Conservation (phyloP, 2,797 vertebrate species). For the Manis crassicaudata region DNA sequence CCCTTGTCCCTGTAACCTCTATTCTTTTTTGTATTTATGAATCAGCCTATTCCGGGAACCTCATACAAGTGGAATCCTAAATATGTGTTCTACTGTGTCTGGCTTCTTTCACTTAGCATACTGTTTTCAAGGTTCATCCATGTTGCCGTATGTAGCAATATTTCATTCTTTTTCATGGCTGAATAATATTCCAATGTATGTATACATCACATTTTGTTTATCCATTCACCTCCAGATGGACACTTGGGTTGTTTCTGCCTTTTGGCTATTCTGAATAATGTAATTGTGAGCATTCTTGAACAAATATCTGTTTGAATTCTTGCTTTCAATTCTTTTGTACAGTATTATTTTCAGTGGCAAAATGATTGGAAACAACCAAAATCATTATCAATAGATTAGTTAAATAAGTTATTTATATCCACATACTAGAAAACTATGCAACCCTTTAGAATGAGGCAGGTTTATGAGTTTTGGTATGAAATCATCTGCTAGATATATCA, state of each 20-base stretch:
- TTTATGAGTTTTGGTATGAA: neutral
- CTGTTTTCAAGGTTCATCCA: neutral
- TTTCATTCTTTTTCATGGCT: neutral
- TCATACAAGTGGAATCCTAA: neutral
- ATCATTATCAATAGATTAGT: neutral
- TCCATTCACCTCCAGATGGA: neutral
- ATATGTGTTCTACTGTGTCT: neutral
- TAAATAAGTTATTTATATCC: neutral
- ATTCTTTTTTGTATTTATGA: neutral
- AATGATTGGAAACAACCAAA: neutral
- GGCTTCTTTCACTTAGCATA: neutral
- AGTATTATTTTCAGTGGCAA: neutral
- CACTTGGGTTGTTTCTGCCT: neutral
- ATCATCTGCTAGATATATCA: neutral
- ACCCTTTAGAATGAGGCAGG: neutral
- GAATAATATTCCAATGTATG: neutral
- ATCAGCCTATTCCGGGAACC: neutral
- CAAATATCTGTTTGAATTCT: neutral
- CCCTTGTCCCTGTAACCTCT: neutral
- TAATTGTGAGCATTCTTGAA: neutral
- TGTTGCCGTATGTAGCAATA: neutral
- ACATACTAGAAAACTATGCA: neutral
- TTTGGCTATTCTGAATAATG: neutral
- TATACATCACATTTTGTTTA: neutral
- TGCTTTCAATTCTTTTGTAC: neutral